Percentiles rank a stretch among this genome's conserved stretches.
Conservation (phyloP, 2,888 invertebrate genomes). For the Oscheius sp. region DNA sequence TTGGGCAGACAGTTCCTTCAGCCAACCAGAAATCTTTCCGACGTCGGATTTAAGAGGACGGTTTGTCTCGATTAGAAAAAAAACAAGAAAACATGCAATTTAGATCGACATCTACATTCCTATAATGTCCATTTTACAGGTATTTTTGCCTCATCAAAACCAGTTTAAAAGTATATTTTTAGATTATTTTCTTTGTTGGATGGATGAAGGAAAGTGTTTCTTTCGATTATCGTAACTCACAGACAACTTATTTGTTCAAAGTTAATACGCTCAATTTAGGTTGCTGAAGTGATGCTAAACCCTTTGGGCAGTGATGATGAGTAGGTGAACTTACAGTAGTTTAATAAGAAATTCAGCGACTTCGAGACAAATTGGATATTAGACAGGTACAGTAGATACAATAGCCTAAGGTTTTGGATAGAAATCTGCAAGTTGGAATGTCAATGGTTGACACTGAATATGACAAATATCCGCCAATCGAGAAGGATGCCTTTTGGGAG, state of each 20-base stretch:
- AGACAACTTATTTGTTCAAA: too few species aligned
- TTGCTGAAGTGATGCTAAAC: constrained; percentile 24
- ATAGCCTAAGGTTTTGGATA: constrained; percentile 23
- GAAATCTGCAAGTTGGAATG: constrained; percentile 49
- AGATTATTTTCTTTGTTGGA: constrained; percentile 5
- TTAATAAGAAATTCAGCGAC: constrained; percentile 35
- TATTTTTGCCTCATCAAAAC: constrained; percentile 52
- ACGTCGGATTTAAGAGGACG: constrained; percentile 20
- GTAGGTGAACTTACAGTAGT: not conserved
- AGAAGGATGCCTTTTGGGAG: constrained; percentile 61
- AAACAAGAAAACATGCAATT: not conserved
- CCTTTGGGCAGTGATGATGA: constrained; percentile 65
- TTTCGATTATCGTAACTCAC: too few species aligned
- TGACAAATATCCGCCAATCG: constrained; percentile 53
- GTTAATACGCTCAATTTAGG: too few species aligned
- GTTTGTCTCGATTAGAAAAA: not conserved
- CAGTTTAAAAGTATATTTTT: constrained; percentile 11
- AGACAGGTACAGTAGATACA: constrained; percentile 64
- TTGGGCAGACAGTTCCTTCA: constrained; percentile 62
- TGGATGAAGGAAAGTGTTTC: constrained; percentile 12
- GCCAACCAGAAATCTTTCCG: constrained; percentile 30
- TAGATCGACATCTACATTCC: constrained; percentile 64
- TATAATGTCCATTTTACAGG: constrained; percentile 67
- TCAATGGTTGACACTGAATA: constrained; percentile 64
- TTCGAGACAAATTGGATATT: constrained; percentile 66